phyloP scores from a whole-genome alignment of 1,140 invertebrate species.

The Liolophura sinensis region DNA sequence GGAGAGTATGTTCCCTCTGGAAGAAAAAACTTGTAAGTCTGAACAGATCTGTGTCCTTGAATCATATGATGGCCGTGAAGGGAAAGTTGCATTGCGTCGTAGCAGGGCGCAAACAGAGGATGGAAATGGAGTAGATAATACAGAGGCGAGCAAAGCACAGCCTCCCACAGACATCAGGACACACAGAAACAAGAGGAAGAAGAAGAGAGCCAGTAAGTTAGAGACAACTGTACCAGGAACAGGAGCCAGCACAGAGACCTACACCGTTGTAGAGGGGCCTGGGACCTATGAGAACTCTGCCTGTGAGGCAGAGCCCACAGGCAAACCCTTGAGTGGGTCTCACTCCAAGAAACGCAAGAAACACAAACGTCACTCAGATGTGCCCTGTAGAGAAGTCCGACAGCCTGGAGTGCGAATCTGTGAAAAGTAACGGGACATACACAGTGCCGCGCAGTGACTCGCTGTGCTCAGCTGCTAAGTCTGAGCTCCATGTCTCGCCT shows the following conservation, averaged over 20 bases:
- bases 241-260: slow-evolving; percentile 20
- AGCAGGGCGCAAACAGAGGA: not conserved
- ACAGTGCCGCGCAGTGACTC: slow-evolving; percentile 9
- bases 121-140: not conserved
- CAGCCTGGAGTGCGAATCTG: slow-evolving; percentile 9
- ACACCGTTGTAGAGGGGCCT: slow-evolving; percentile 17
- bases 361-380: not conserved
- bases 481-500: slow-evolving; percentile 4
- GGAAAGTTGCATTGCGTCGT: slow-evolving; percentile 14
- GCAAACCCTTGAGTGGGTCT: not conserved
- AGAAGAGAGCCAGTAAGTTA: not conserved
- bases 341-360: not conserved
- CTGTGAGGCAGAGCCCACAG: not conserved
- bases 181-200: slow-evolving; percentile 15
- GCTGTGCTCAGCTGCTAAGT: not conserved
- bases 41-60: not conserved
- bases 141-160: slow-evolving; percentile 1
- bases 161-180: slow-evolving; percentile 7
- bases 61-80: slow-evolving; percentile 13
- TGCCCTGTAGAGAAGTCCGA: too few species aligned
- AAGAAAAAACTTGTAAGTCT: slow-evolving; percentile 8
- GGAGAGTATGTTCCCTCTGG: slow-evolving; percentile 18
- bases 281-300: not conserved
- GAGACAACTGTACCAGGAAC: slow-evolving; percentile 5
- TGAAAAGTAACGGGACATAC: slow-evolving; percentile 21